phyloP scores from a whole-genome alignment of 1,140 invertebrate species.

The Centruroides vittatus region DNA sequence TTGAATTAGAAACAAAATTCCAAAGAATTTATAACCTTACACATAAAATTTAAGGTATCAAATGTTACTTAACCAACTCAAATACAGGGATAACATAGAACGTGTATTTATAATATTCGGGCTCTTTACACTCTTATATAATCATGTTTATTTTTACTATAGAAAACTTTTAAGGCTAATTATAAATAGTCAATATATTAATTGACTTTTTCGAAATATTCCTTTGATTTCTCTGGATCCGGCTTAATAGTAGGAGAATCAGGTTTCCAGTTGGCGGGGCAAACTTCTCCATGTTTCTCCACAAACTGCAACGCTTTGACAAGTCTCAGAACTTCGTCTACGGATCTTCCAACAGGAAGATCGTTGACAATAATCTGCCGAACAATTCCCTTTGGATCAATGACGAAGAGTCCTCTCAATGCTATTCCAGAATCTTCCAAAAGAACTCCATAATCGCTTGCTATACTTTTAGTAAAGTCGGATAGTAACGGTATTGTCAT shows the following conservation, averaged over 20 bases:
- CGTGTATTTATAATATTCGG: too few relatives aligned
- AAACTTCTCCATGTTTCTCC: conserved; percentile 75
- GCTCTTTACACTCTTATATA: too few relatives aligned
- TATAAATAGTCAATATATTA: conserved; percentile 2
- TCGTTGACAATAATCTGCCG: conserved; percentile 44
- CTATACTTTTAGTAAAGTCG: conserved; percentile 80
- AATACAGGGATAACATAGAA: too few relatives aligned
- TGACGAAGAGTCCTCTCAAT: conserved; percentile 33
- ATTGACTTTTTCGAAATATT: conserved; percentile 31
- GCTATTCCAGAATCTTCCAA: conserved; percentile 53
- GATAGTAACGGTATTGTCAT: conserved; percentile 81
- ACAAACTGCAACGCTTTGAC: conserved; percentile 87
- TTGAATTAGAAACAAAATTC: too few relatives aligned
- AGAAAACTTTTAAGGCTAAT: too few relatives aligned
- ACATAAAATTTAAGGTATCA: too few relatives aligned
- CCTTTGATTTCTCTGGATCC: conserved; percentile 24
- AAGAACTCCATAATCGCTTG: conserved; percentile 73
- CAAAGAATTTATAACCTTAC: too few relatives aligned
- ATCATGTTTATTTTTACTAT: too few relatives aligned
- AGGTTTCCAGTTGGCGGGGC: conserved; percentile 32
- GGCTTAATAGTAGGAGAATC: conserved; percentile 31
- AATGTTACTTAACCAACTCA: too few relatives aligned
- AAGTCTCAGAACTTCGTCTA: conserved; percentile 76
- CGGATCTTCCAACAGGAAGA: conserved; percentile 80
- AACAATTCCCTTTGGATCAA: conserved; percentile 51